Evolutionary conservation across 2,113 vertebrate species (phyloP).

Genomic region (Dolichotis patagonum): DNA sequence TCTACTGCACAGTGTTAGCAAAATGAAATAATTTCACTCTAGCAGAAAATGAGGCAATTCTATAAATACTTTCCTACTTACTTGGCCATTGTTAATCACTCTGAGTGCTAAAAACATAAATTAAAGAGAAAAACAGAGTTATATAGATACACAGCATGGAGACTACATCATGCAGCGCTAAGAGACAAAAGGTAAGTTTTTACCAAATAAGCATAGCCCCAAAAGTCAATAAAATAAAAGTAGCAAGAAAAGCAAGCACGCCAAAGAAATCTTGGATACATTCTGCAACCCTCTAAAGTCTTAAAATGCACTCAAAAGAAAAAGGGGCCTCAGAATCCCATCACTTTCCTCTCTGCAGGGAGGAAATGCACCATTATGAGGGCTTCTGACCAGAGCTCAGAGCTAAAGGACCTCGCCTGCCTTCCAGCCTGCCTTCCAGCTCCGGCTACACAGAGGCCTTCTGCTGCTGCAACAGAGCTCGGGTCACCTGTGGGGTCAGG

Average conservation of each 20-base stretch:
- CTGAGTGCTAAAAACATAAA: constrained; percentile 82
- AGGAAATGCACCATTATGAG: neutral
- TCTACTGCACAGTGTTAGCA: neutral
- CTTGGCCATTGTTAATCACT: constrained; percentile 79
- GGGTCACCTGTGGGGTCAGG: neutral
- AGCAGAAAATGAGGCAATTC: constrained; percentile 61
- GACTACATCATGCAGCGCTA: constrained; percentile 62
- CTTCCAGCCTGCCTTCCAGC: neutral
- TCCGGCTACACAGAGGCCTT: neutral
- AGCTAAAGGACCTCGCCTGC: neutral
- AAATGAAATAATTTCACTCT: constrained; percentile 16
- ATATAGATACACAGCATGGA: constrained; percentile 40
- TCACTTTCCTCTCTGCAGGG: neutral
- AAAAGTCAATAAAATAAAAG: constrained; percentile 3
- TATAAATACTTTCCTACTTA: constrained; percentile 78
- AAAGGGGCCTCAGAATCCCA: neutral
- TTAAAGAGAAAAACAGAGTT: constrained; percentile 78
- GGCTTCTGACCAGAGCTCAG: neutral
- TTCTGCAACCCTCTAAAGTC: neutral
- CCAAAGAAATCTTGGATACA: neutral
- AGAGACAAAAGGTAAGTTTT: neutral
- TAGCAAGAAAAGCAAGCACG: neutral
- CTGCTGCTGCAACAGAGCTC: neutral
- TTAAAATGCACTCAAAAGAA: neutral
- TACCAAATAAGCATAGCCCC: neutral